A percentile compares a stretch with the other conserved stretches of the same genome.
Conservation (phyloP, 1,140 invertebrate genomes). For the Lucilia cuprina region DNA sequence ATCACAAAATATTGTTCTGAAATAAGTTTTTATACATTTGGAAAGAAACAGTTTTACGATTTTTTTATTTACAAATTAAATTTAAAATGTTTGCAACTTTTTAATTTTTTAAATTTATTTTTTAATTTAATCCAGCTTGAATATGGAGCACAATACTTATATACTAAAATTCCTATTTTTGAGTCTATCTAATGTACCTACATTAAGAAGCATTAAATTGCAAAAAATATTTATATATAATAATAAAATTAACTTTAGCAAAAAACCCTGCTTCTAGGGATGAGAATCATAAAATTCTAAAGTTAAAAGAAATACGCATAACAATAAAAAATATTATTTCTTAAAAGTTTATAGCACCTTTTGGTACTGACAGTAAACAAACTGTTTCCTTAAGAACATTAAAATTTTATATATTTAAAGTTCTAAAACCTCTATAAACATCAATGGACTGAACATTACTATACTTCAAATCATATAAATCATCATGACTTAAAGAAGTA, state of each 20-base stretch:
- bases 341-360: slow-evolving; percentile 3
- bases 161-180: too few species aligned
- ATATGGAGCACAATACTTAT: too few species aligned
- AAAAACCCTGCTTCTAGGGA: neutral
- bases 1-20: too few species aligned
- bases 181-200: too few species aligned
- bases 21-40: too few species aligned
- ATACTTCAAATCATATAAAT: neutral
- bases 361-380: neutral
- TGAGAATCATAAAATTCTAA: neutral
- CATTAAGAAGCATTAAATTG: neutral
- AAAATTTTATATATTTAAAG: neutral
- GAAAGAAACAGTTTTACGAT: too few species aligned
- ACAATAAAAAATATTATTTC: neutral
- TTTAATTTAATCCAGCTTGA: too few species aligned
- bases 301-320: neutral
- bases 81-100: too few species aligned
- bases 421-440: neutral
- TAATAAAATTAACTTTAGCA: neutral
- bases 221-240: neutral
- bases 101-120: too few species aligned
- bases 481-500: neutral
- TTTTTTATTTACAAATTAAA: too few species aligned
- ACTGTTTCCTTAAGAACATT: neutral
- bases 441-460: neutral